Base-by-base conservation (phyloP, 2,113 vertebrate species). In the Oreochromis niloticus region DNA sequence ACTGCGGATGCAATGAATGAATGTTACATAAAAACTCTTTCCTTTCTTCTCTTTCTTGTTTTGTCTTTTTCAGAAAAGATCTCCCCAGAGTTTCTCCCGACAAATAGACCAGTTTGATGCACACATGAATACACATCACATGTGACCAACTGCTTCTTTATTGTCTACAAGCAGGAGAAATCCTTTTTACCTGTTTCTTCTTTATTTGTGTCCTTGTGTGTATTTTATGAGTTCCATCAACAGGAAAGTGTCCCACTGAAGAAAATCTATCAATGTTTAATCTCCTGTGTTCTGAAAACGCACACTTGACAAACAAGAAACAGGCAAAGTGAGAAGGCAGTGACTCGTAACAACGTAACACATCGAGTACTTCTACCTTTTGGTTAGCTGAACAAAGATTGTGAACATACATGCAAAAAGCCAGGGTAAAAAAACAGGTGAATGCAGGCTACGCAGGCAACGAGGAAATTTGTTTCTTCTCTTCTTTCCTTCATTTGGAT, bases 241-340 rank as follows among this genome's bases (percentile, higher is more conserved):
- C 86, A 54, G 78, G 48, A 52, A 85, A 89, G 85, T 75, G 80
- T 91, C 71, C 84, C 48, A 48, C 88, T 57, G 73, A 93, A 87
- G 16, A 81, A 92, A 89, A 83, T 66, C 34, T 88, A 92, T 93
- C 82, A 91, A 93, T 93, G 90, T 93, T 95, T 93, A 30, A 92
- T 91, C 80, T 66, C 22, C 46, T 87, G 85, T 89, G 87, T 89
- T 85, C 82, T 85, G 86, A 91, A 92, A 87, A 87, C 75, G 36
- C 75, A 81, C 87, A 56, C 80, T 63, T 36, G 75, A 90, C 63
- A 78, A 81, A 80, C 7, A 43, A 75, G 36, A 66, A 68, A 80
- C 73, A 84, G 57, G 46, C 68, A 66, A 86, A 48, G 22, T 34
- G 81, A 87, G 86, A 82, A 66, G 19, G 78, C 7, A 9, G 46